Evolutionary conservation across 2,113 vertebrate species (phyloP).

Genomic region (Tonatia bakeri): DNA sequence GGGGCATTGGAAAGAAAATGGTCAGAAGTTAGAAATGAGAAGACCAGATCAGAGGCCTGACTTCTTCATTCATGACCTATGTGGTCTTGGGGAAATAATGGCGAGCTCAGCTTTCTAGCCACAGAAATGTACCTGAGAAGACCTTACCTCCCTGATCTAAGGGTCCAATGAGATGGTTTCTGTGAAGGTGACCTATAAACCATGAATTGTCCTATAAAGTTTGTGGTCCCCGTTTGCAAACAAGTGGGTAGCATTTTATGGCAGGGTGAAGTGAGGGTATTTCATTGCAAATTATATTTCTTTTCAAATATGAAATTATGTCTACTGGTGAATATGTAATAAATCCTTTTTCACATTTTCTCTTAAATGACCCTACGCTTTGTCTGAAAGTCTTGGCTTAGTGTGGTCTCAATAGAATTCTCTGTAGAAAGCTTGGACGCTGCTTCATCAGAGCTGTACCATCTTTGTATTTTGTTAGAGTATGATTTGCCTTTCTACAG

Average conservation of each 20-base stretch:
- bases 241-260: neutral
- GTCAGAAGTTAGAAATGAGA: neutral
- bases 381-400: neutral
- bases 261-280: neutral
- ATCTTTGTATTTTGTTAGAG: neutral
- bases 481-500: neutral
- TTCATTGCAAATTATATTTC: neutral
- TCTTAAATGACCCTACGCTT: neutral
- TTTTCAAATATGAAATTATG: slow-evolving; percentile 30
- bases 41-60: neutral
- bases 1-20: neutral
- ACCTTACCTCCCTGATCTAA: neutral
- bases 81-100: neutral
- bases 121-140: neutral
- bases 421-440: neutral
- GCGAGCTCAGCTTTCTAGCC: neutral
- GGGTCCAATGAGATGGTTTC: neutral
- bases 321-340: neutral
- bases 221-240: neutral
- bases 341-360: neutral
- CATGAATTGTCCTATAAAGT: neutral
- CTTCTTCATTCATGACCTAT: neutral
- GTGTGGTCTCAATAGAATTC: neutral
- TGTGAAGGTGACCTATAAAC: neutral
- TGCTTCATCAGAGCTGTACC: neutral